phyloP scores from a whole-genome alignment of 1,140 invertebrate species.

The Melanaphis sacchari region DNA sequence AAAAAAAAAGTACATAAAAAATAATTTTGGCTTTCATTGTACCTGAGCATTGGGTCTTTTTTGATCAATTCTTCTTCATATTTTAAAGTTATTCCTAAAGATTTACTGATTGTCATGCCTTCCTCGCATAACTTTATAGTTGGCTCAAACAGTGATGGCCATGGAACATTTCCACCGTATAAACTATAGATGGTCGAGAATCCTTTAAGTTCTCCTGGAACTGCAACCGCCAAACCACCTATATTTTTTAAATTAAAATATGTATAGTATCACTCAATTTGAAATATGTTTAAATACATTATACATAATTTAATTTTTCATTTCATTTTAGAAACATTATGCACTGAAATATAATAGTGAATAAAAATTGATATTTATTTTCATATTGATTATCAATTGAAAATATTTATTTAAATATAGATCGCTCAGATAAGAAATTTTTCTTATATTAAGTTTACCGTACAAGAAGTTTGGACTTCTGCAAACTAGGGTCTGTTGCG shows the following conservation, averaged over 20 bases:
- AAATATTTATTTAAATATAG: too few species aligned
- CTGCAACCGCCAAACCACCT: slow-evolving; percentile 79
- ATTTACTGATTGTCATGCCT: slow-evolving; percentile 76
- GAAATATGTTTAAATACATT: neutral
- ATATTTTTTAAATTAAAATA: neutral
- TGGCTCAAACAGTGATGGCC: slow-evolving; percentile 78
- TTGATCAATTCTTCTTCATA: slow-evolving; percentile 58
- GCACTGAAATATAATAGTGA: neutral
- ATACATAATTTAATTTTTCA: neutral
- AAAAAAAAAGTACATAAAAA: neutral
- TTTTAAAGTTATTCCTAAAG: slow-evolving; percentile 63
- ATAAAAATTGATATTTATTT: neutral
- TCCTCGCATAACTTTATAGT: slow-evolving; percentile 77
- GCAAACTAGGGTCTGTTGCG: slow-evolving; percentile 70
- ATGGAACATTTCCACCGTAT: slow-evolving; percentile 73
- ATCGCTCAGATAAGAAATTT: too few species aligned
- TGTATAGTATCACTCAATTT: neutral
- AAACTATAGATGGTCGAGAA: slow-evolving; percentile 81
- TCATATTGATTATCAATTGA: too few species aligned
- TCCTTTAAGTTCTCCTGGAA: slow-evolving; percentile 90
- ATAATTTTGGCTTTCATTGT: neutral
- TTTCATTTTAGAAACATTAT: neutral
- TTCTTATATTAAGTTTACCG: neutral
- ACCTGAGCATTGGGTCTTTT: slow-evolving; percentile 53
- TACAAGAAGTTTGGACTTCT: slow-evolving; percentile 65